Base-by-base conservation (phyloP, 2,113 vertebrate species). In the Anolis sagrei region DNA sequence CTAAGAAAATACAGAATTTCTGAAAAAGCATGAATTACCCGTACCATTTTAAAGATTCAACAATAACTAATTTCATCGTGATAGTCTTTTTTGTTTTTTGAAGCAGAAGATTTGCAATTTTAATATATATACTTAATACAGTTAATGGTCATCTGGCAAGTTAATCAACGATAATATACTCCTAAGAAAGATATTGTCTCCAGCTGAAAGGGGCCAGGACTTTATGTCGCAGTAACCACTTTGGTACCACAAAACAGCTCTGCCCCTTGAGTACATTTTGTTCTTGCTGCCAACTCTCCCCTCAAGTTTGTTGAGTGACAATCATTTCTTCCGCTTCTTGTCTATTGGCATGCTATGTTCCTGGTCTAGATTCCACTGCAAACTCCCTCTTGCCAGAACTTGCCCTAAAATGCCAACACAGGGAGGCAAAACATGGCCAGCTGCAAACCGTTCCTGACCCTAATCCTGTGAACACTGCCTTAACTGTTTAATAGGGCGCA, bases 371-470 rank as follows among this genome's bases (percentile, higher is more conserved):
- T 72, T 82, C 69, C 68, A 82, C 68, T 49, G 14, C 74, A 74
- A 61, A 72, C 66, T 54, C 32, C 6, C 2, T 39, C 49, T 58
- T 73, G 81, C 69, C 51, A 70, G 51, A 8, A 73, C 32, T 72
- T 82, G 81, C 69, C 32, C 72, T 18, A 73, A 82, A 82, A 58
- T 73, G 70, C 48, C 49, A 39, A 69, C 25, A 36, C 48, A 27
- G 34, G n/a, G 23, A 21, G 21, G 27, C 29, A 29, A 68, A 68
- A 68, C 11, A 36, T 44, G 39, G 21, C 25, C 19, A 13, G 4
- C 8, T 75, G 73, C 73, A 75, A 75, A 11, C 49, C 34, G 54
- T 58, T 58, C 18, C 54, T 18, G 14, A 18, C 18, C 54, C 14
- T 58, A 58, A 58, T 58, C 14, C 54, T 18, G 18, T 58, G 54